phyloP scores from a whole-genome alignment of 2,888 invertebrate species.

The Lasioglossum calceatum region DNA sequence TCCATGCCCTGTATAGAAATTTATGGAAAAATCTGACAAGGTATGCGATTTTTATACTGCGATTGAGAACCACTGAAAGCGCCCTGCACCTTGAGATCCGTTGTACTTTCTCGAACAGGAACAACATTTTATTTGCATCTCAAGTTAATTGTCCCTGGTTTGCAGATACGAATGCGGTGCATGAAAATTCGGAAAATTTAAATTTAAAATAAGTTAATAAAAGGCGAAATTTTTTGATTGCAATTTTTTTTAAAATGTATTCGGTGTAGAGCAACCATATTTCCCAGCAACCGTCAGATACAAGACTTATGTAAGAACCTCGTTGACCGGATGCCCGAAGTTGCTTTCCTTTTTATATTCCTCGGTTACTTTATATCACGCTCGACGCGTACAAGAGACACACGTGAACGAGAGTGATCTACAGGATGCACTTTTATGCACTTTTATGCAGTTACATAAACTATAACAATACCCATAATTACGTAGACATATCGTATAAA shows the following conservation, averaged over 20 bases:
- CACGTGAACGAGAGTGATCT: neutral
- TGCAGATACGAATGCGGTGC: neutral
- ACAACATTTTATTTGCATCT: neutral
- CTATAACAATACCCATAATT: neutral
- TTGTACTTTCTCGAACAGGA: neutral
- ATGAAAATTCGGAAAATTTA: neutral
- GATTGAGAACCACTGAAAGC: neutral
- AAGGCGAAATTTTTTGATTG: too few relatives aligned
- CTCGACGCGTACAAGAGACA: neutral
- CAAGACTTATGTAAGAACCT: slow-evolving; percentile 14
- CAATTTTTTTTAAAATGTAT: neutral
- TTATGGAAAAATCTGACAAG: neutral
- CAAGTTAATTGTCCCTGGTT: neutral
- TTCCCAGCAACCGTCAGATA: slow-evolving; percentile 5
- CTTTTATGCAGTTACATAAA: neutral
- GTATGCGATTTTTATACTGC: neutral
- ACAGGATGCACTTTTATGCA: neutral
- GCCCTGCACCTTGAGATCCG: neutral
- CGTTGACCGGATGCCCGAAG: slow-evolving; percentile 26
- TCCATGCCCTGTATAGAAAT: neutral
- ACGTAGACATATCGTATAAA: neutral
- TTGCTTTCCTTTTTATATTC: slow-evolving; percentile 22
- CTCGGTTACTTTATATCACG: neutral
- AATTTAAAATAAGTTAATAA: too few relatives aligned
- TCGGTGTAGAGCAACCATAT: neutral